These are phyloP conservation scores for Pantherophis guttatus DNA, from an alignment of 2,113 vertebrate species.

Conservation along the genomic window DNA sequence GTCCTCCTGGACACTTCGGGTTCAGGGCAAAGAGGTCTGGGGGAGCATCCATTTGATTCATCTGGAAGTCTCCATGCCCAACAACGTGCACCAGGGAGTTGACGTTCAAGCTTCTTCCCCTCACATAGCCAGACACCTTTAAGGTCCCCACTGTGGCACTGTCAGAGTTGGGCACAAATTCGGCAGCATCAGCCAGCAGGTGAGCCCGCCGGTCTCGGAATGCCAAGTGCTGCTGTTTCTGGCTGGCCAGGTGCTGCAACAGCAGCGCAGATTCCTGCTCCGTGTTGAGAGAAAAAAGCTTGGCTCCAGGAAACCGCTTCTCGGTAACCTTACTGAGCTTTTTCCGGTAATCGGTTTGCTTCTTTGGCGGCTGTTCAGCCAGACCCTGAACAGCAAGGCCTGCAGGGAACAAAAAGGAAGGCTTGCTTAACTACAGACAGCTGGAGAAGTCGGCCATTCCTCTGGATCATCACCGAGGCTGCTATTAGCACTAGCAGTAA, in stretches of 20 bases:
- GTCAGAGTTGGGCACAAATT: conserved; percentile 74
- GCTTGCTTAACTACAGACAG: background rate
- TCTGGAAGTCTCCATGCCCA: conserved; percentile 93
- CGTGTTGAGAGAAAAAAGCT: conserved; percentile 79
- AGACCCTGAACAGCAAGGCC: conserved; percentile 82
- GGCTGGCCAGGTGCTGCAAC: conserved; percentile 82
- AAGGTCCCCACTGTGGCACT: conserved; percentile 78
- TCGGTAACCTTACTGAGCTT: conserved; percentile 80
- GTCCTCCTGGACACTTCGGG: conserved; percentile 58
- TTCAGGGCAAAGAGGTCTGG: conserved; percentile 83
- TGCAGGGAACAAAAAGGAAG: conserved; percentile 54
- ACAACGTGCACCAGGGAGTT: conserved; percentile 88
- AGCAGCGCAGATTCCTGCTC: conserved; percentile 83
- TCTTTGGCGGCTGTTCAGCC: conserved; percentile 80
- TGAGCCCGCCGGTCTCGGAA: conserved; percentile 85
- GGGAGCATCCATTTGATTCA: conserved; percentile 87
- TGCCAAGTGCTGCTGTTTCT: conserved; percentile 84
- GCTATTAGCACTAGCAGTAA: background rate
- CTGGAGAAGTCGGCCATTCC: background rate
- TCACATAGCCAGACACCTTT: conserved; percentile 88
- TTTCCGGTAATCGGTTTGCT: conserved; percentile 79
- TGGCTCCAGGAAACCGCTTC: conserved; percentile 83
- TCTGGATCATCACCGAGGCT: background rate
- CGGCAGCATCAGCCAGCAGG: conserved; percentile 76
- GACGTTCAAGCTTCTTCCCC: conserved; percentile 78